Evolutionary conservation across 2,888 invertebrate species (phyloP).

Genomic region (Brachypalpus laphriformis): DNA sequence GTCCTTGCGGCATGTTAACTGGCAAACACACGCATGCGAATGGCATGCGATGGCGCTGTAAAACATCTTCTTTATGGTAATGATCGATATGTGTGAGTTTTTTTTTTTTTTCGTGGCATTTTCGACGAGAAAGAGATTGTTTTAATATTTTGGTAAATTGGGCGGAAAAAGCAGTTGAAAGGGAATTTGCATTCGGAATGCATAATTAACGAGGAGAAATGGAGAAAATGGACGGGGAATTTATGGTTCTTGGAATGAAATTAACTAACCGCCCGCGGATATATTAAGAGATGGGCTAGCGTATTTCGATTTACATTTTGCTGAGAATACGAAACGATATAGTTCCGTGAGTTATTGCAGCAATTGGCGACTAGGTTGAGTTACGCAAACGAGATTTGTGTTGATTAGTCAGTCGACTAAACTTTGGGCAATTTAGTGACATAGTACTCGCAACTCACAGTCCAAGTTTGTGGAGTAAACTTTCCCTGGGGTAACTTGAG

Average conservation of each 20-base stretch:
- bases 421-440: too few species aligned
- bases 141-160: conserved; percentile 47
- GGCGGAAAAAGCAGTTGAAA: conserved; percentile 51
- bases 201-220: conserved; percentile 56
- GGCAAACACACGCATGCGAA: conserved; percentile 10
- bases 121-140: conserved; percentile 24
- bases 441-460: too few species aligned
- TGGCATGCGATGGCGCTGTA: conserved; percentile 53
- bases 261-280: conserved; percentile 27
- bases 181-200: conserved; percentile 59
- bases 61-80: conserved; percentile 69
- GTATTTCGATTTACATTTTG: conserved; percentile 20
- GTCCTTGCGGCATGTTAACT: conserved; percentile 41
- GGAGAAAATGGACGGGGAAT: neutral
- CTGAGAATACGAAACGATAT: neutral
- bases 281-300: neutral
- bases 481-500: too few species aligned
- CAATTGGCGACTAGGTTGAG: conserved; percentile 25
- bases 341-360: conserved; percentile 42
- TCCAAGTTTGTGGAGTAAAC: too few species aligned
- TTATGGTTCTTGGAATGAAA: conserved; percentile 16
- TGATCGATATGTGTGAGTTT: conserved; percentile 51
- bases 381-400: conserved; percentile 21
- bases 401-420: neutral
- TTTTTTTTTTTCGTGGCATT: conserved; percentile 12